Percentiles rank a stretch among this genome's conserved stretches.
Conservation (phyloP, 2,113 vertebrate species). For the Hippocampus mohnikei region DNA sequence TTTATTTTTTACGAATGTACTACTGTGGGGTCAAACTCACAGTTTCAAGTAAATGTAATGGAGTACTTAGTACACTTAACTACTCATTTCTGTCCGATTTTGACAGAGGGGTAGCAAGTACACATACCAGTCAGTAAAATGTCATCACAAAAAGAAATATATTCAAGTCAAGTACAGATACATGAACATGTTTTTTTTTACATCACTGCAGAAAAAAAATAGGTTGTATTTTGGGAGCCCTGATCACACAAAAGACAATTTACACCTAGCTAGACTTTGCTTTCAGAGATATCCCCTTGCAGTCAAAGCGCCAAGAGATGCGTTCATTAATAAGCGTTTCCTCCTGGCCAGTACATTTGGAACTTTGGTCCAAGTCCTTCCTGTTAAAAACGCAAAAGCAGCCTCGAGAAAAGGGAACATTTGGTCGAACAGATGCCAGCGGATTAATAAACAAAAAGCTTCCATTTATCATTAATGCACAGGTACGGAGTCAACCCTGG, state of each 20-base stretch:
- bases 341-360: slow-evolving; percentile 30
- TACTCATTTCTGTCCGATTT: too few species aligned
- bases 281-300: slow-evolving; percentile 29
- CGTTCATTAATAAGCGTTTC: slow-evolving; percentile 41
- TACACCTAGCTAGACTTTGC: slow-evolving; percentile 1
- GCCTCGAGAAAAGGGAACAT: slow-evolving; percentile 24
- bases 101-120: too few species aligned
- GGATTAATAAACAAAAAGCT: slow-evolving; percentile 54
- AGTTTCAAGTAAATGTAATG: too few species aligned
- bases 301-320: slow-evolving; percentile 21
- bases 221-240: background rate
- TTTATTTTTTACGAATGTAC: too few species aligned
- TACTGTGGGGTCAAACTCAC: too few species aligned
- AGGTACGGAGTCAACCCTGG: slow-evolving; percentile 56
- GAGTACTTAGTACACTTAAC: too few species aligned
- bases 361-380: slow-evolving; percentile 36
- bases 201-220: background rate
- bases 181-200: background rate
- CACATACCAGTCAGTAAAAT: too few species aligned
- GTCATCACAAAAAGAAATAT: too few species aligned
- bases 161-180: too few species aligned
- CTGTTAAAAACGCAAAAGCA: slow-evolving; percentile 30
- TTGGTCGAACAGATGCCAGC: slow-evolving; percentile 38
- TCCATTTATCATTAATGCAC: slow-evolving; percentile 64
- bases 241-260: background rate